Evolutionary conservation across 2,113 vertebrate species (phyloP).

Genomic region (Xerus inauris): DNA sequence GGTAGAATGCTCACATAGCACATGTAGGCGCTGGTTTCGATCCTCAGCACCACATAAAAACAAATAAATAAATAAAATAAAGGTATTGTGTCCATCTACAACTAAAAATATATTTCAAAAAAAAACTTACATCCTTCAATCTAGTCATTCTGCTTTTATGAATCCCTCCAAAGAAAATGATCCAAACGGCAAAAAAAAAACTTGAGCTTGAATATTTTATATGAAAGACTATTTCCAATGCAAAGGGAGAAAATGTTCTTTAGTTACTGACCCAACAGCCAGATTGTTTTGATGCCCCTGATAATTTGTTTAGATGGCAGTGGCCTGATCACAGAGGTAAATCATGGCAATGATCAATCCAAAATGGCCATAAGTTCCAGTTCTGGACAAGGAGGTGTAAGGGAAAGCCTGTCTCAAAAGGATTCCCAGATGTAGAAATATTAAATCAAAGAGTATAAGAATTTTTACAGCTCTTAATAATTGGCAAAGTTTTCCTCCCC

Average conservation of each 20-base stretch:
- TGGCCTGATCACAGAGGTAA: background rate
- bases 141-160: slow-evolving; percentile 24
- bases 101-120: background rate
- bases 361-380: background rate
- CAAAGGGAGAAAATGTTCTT: background rate
- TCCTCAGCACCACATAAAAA: too few relatives aligned
- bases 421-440: slow-evolving; percentile 25
- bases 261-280: background rate
- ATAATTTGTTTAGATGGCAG: background rate
- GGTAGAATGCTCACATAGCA: too few relatives aligned
- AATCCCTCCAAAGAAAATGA: slow-evolving; percentile 48
- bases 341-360: background rate
- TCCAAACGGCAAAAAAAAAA: slow-evolving; percentile 18
- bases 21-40: too few relatives aligned
- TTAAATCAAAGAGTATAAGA: slow-evolving; percentile 31
- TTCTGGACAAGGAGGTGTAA: background rate
- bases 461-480: slow-evolving; percentile 12
- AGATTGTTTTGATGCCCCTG: background rate
- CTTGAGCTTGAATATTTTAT: background rate
- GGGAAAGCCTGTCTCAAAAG: background rate
- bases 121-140: slow-evolving; percentile 34
- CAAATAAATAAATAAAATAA: too few relatives aligned
- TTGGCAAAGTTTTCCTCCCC: background rate
- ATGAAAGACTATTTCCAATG: background rate
- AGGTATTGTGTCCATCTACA: too few relatives aligned